Percentiles rank a stretch among this genome's conserved stretches.
These are phyloP conservation scores for Drosophila kuntzei DNA, from an alignment of 2,888 invertebrate genomes.

Conservation along the genomic window DNA sequence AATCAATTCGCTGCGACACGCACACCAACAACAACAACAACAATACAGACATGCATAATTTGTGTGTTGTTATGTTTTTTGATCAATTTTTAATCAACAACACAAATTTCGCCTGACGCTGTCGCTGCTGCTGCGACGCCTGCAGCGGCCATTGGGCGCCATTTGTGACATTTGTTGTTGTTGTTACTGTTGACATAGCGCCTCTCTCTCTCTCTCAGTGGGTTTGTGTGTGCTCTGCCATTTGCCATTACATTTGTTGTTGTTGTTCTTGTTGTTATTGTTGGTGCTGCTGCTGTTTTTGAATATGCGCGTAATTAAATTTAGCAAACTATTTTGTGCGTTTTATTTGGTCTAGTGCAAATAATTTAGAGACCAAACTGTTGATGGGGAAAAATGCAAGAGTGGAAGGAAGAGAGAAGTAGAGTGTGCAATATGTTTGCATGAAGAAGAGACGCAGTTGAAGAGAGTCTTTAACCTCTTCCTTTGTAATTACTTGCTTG, in stretches of 20 bases:
- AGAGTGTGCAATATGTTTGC: not conserved
- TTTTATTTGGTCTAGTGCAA: constrained; percentile 44
- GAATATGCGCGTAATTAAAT: constrained; percentile 68
- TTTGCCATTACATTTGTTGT: not conserved
- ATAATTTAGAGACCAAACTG: constrained; percentile 13
- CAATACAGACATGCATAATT: constrained; percentile 65
- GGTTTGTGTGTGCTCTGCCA: constrained; percentile 1
- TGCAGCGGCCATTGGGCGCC: constrained; percentile 34
- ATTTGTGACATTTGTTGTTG: constrained; percentile 41
- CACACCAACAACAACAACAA: constrained; percentile 31
- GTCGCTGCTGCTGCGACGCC: constrained; percentile 18
- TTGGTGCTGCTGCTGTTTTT: constrained; percentile 31
- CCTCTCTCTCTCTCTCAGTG: constrained; percentile 9
- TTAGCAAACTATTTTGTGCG: constrained; percentile 55
- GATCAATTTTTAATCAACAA: constrained; percentile 77
- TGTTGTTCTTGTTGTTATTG: not conserved
- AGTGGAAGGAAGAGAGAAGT: not conserved
- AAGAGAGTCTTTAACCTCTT: not conserved
- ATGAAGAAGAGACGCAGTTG: not conserved
- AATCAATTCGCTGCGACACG: constrained; percentile 81
- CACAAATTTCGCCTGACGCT: constrained; percentile 30
- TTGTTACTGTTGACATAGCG: constrained; percentile 10
- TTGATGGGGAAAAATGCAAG: not conserved
- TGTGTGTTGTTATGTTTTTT: constrained; percentile 73
- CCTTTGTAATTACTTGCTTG: not conserved